These are phyloP conservation scores for Karalla daura DNA, from an alignment of 2,797 vertebrate genomes.

Conservation along the genomic window DNA sequence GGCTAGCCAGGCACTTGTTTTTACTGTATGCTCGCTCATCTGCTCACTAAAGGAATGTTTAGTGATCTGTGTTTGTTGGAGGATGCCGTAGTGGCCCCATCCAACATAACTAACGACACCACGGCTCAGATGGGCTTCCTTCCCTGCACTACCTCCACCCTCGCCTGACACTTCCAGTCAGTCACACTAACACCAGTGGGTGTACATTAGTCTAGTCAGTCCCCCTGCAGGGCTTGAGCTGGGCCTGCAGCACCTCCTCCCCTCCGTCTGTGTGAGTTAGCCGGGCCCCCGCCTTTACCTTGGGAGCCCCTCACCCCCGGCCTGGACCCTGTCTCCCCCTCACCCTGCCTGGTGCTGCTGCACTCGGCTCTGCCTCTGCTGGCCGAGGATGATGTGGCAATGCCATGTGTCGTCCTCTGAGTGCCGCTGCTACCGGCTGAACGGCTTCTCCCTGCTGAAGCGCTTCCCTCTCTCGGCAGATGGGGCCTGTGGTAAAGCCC, in stretches of 20 bases:
- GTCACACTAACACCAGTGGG: conserved; percentile 75
- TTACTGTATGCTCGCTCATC: conserved; percentile 71
- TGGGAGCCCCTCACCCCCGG: conserved; percentile 79
- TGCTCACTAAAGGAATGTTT: conserved; percentile 80
- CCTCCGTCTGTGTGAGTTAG: conserved; percentile 76
- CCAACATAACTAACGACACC: conserved; percentile 69
- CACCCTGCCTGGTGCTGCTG: conserved; percentile 83
- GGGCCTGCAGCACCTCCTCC: conserved; percentile 70
- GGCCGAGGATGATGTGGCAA: conserved; percentile 98
- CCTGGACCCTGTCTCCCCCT: conserved; percentile 83
- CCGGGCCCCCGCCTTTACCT: conserved; percentile 73
- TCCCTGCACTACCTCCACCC: conserved; percentile 78
- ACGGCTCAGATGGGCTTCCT: conserved; percentile 75
- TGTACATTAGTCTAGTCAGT: conserved; percentile 72
- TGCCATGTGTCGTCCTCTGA: conserved; percentile 99
- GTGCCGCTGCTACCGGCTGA: conserved; percentile 99
- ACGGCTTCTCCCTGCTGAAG: conserved; percentile 95
- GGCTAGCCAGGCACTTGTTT: conserved; percentile 60
- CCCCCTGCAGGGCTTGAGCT: conserved; percentile 66
- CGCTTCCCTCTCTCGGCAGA: conserved; percentile 96
- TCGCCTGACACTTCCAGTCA: conserved; percentile 76
- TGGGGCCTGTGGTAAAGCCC: conserved; percentile 83
- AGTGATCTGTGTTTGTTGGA: conserved; percentile 76
- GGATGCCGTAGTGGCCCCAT: conserved; percentile 71
- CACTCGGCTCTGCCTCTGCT: conserved; percentile 84